Conservation (phyloP, 2,888 invertebrate species). For the Ligdia adustata region DNA sequence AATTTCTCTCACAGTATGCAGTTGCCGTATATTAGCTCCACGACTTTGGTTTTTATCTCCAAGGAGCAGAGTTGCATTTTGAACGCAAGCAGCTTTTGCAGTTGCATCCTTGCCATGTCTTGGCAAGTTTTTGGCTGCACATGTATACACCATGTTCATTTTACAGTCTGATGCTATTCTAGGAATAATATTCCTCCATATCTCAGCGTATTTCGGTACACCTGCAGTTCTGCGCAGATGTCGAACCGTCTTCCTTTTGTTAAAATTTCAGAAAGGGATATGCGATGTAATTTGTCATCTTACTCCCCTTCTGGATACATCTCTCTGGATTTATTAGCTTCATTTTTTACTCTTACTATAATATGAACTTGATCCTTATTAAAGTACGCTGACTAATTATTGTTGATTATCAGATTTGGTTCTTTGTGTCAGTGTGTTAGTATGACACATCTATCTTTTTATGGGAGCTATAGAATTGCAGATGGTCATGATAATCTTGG, state of each 20-base stretch:
- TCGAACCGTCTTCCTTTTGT: conserved; percentile 64
- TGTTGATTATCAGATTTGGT: conserved; percentile 58
- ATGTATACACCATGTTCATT: conserved; percentile 77
- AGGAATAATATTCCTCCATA: conserved; percentile 78
- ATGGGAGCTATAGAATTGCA: conserved; percentile 35
- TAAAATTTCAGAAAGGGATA: conserved; percentile 35
- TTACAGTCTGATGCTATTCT: conserved; percentile 83
- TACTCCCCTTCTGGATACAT: conserved; percentile 58
- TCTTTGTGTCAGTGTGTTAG: conserved; percentile 62
- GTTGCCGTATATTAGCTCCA: conserved; percentile 10
- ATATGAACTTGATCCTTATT: conserved; percentile 69
- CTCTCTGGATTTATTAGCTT: conserved; percentile 70
- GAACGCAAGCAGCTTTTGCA: conserved; percentile 17
- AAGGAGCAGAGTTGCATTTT: conserved; percentile 41
- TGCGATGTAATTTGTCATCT: conserved; percentile 63
- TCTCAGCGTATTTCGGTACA: conserved; percentile 74
- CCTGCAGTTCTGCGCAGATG: conserved; percentile 83
- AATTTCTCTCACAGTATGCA: conserved; percentile 38
- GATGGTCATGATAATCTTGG: conserved; percentile 18
- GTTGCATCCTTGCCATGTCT: conserved; percentile 43
- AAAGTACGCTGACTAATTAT: conserved; percentile 68
- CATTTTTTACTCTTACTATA: conserved; percentile 29
- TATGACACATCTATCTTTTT: conserved; percentile 34
- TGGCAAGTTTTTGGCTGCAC: conserved; percentile 72
- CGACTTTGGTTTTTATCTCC: conserved; percentile 30